Percentiles rank a stretch among this genome's conserved stretches.
These are phyloP conservation scores for Halcyon senegalensis DNA, from an alignment of 2,113 vertebrate species.

Conservation along the genomic window DNA sequence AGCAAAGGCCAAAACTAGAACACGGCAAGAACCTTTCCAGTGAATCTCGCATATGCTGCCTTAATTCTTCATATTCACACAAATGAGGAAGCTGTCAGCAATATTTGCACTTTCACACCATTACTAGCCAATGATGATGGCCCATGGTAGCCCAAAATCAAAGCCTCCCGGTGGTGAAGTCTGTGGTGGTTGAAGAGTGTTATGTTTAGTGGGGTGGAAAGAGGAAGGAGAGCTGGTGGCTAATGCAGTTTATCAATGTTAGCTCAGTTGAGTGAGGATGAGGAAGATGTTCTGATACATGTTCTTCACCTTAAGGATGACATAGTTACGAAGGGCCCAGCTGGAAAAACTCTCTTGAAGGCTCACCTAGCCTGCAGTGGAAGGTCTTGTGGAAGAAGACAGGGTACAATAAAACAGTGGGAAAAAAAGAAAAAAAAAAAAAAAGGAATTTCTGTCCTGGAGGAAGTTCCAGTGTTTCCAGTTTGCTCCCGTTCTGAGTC, in stretches of 20 bases:
- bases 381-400: background rate
- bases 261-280: background rate
- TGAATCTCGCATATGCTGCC: accelerated
- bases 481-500: background rate
- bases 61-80: background rate
- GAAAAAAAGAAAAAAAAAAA: background rate
- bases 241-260: background rate
- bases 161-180: background rate
- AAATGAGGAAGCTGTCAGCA: background rate
- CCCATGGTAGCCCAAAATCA: background rate
- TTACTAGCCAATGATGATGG: background rate
- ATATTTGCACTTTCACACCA: background rate
- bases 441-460: background rate
- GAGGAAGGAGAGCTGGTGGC: background rate
- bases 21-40: background rate
- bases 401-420: no score
- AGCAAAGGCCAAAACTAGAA: background rate
- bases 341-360: background rate
- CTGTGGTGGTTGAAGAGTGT: background rate
- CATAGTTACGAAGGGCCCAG: background rate
- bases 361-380: background rate
- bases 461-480: background rate
- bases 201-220: background rate
- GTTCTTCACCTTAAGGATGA: background rate
- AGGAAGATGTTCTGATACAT: background rate